Percentiles rank a stretch among this genome's conserved stretches.
Evolutionary conservation across 1,140 invertebrate genomes (phyloP).

Genomic region (Trichonephila inaurata): DNA sequence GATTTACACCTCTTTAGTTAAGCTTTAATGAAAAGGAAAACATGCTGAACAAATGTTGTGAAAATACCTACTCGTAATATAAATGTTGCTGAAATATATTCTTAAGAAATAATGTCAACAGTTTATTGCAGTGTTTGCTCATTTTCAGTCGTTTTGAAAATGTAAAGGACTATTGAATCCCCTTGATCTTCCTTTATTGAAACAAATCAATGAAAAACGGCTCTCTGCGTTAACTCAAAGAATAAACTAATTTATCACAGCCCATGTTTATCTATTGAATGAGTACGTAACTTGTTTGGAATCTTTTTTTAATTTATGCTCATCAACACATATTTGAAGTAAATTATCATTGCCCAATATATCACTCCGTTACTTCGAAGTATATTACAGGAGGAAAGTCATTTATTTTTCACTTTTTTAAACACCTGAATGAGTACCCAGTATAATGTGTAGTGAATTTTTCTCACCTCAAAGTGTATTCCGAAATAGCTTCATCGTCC

Average conservation of each 20-base stretch:
- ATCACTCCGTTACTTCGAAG: not conserved
- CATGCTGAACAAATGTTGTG: too few relatives aligned
- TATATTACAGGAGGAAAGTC: not conserved
- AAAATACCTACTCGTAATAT: too few relatives aligned
- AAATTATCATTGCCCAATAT: slow-evolving; percentile 43
- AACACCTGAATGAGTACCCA: not conserved
- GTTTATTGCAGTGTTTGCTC: too few relatives aligned
- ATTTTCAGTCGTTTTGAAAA: too few relatives aligned
- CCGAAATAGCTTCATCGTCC: not conserved
- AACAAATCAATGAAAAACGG: not conserved
- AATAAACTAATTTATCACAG: not conserved
- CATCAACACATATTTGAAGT: slow-evolving; percentile 30
- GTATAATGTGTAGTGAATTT: slow-evolving; percentile 19
- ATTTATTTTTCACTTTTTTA: slow-evolving; percentile 18
- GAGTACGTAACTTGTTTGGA: not conserved
- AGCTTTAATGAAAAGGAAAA: too few relatives aligned
- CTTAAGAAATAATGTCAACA: too few relatives aligned
- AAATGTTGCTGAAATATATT: too few relatives aligned
- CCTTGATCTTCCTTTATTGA: not conserved
- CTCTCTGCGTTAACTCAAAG: not conserved
- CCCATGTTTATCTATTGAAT: not conserved
- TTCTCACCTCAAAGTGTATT: slow-evolving; percentile 42
- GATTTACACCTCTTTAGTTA: too few relatives aligned
- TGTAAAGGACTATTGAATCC: too few relatives aligned
- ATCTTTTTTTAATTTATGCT: slow-evolving; percentile 32